Base-by-base conservation (phyloP, 2,888 invertebrate genomes). In the Penaeus monodon region DNA sequence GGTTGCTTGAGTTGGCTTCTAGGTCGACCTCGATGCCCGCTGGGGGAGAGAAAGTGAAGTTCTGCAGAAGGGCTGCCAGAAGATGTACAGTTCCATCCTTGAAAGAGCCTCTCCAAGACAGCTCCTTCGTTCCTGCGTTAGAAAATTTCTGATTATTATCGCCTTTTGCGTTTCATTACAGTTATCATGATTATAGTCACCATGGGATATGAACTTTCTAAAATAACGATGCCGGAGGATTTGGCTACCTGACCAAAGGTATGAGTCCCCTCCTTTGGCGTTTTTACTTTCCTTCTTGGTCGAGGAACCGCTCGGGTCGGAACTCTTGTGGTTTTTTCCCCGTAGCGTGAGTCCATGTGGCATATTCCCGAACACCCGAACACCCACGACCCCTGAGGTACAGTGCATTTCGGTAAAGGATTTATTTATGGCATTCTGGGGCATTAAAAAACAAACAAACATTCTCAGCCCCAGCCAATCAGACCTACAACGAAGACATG, bases 101-200 rank as follows among this genome's bases (percentile, higher is more conserved):
- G 88, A 81, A 64, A 88, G 70, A 14, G 88, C 22, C 49, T 88
- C 85, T 44, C 88, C 88, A 33, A 88, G 81, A 24, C 88, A 88
- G 33, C 77, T 81, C 70, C 88, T 81, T 44, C 78, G 77, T 14
- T n/a, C 88, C 84, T 78, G 38, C 27, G 22, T 12, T 38, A 8
- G 74, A 27, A 29, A 24, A 4, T 24, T 66, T 64, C 27, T 14
- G 3, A 63, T 8, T 38, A 44, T 1, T 44, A 27, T 57, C 57
- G 14, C 17, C 2, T 0, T 17, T 57, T 17, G 57, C 2, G 14
- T 57, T 57, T 57, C 57, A 57, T 10, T 57, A 14, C 17, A 0
- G 17, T 17, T 12, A 17, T 57, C 57, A 14, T 12, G 57, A 57
- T 57, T 20, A 57, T 57, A 12, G 10, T 20, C 57, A 17, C 17